Evolutionary conservation across 2,113 vertebrate genomes (phyloP), one percentile per base, ranked within the genome.

Genomic region (Garra rufa): DNA sequence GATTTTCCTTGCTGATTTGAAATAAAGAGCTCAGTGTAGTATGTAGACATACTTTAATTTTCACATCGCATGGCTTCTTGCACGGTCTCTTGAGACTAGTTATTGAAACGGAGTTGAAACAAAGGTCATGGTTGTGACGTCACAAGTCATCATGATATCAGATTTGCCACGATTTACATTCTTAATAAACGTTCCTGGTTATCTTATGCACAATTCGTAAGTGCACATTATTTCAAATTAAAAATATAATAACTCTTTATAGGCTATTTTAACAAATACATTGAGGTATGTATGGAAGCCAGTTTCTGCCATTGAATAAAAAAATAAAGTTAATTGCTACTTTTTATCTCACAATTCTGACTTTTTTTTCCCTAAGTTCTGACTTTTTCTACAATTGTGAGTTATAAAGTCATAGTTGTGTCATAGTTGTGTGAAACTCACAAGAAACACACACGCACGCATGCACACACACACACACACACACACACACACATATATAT

Each of bases 21-120:
- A 41, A 77, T 75, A 75, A 75, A 50, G 44, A 75, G 73, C 13
- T 75, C 73, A 15, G 14, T 75, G 73, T 75, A 30, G 73, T 50
- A 30, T 30, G 73, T 6, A 19, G 43, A 50, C 13, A 30, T 50
- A 4, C n/a, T 73, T 73, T 17, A 8, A 10, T 4, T 44, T 50
- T 75, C 44, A 50, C 14, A 19, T 75, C 6, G 73, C 24, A 24
- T 26, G 0, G 41, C 13, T 14, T 17, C 43, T 43, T 74, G 24
- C 43, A 28, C 13, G 13, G 71, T 48, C 71, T 28, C 3, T 21
- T 74, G 43, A 26, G 70, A 43, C 38, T 43, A 13, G 69, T 24
- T 9, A 4, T 4, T 34, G 63, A 63, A 41, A 41, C 28, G 1
- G 19, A 61, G 21, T 26, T n/a, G n/a, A 65, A 65, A 30, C 24